Base-by-base conservation (phyloP, 2,113 vertebrate genomes). In the Noctilio leporinus region DNA sequence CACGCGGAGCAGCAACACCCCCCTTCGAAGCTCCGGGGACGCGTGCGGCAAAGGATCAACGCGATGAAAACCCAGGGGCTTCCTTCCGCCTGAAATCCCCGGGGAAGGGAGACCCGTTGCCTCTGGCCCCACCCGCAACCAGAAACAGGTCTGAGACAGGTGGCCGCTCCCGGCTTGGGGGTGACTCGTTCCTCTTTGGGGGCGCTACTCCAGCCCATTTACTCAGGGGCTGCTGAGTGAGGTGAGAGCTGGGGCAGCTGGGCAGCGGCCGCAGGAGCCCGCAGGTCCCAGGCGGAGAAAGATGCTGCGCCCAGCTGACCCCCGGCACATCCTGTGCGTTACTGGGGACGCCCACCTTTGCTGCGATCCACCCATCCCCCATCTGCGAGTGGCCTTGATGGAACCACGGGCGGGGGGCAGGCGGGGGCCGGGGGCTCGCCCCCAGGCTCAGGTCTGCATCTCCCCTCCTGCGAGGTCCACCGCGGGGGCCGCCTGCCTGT, bases 261-360 rank as follows among this genome's bases (percentile, higher is more conserved):
- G 24, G 19, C 17, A 26, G 30, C 22, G 12, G 64, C 35, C 11
- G 4, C 1, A 0, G 0, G 16, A 14, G 3, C n/a, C 35, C 1
- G 24, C 47, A 15, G 64, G 11, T 38, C 49, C 24, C 3, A 4
- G 67, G 10, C 65, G 10, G 43, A 38, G 3, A 55, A 53, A 19
- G 49, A 24, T 3, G 4, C 47, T 4, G 24, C 17, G 19, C 10
- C 65, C 35, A 0, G 16, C 35, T 0, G 2, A 15, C 30, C 47
- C n/a, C 64, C 1, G 6, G 83, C 16, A 30, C 26, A 15, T 59
- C 57, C 65, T 49, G 8, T 3, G 2, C 28, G 51, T 22, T 19
- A 3, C 24, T 19, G 83, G 33, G 47, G 57, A 69, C 9, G 30
- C 35, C 38, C 6, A 15, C 10, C 49, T 78, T 15, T 10, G 30